Evolutionary conservation across 2,113 vertebrate genomes (phyloP).

Genomic region (Aegotheles bennettii): DNA sequence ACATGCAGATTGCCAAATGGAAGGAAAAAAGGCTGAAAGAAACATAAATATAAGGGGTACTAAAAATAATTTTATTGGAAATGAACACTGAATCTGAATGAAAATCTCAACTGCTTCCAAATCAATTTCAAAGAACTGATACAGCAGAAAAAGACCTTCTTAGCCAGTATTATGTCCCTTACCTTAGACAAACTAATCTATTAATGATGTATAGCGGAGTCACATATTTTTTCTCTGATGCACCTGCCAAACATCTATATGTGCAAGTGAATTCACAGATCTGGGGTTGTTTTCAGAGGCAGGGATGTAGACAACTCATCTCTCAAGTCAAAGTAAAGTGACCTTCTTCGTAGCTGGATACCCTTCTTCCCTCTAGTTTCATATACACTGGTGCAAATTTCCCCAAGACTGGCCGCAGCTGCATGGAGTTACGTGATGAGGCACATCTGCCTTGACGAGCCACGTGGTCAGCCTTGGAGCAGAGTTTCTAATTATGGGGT

Average conservation of each 20-base stretch:
- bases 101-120: constrained; percentile 15
- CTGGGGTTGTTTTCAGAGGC: neutral
- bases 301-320: neutral
- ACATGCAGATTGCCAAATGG: constrained; percentile 22
- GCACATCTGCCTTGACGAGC: neutral
- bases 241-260: neutral
- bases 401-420: neutral
- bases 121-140: constrained; percentile 19
- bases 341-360: neutral
- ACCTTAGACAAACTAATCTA: constrained; percentile 21
- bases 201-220: neutral
- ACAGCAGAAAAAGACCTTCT: neutral
- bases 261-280: neutral
- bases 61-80: constrained; percentile 42
- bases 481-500: neutral
- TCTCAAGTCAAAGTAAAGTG: neutral
- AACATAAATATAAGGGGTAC: neutral
- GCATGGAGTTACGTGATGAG: neutral
- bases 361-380: neutral
- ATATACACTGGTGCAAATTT: neutral
- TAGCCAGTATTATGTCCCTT: constrained; percentile 6
- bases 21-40: constrained; percentile 21
- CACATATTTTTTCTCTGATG: neutral
- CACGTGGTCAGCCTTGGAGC: neutral
- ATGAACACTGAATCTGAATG: neutral